Conservation (phyloP, 2,797 vertebrate genomes). For the Acrossocheilus fasciatus region DNA sequence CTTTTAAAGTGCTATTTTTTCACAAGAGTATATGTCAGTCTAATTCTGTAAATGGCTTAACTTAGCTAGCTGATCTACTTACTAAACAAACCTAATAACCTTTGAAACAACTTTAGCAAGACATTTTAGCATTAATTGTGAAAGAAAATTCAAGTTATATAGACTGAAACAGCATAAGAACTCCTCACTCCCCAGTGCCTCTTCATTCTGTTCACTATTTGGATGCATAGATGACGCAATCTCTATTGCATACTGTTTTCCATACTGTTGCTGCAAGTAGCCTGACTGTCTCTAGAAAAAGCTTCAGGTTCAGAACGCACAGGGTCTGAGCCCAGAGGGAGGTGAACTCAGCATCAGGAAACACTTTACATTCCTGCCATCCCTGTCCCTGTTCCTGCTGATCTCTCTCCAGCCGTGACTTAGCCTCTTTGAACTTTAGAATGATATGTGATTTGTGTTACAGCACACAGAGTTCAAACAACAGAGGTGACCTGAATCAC, state of each 20-base stretch:
- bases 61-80: not conserved
- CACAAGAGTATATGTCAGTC: not conserved
- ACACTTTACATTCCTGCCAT: slow-evolving; percentile 60
- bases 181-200: not conserved
- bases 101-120: not conserved
- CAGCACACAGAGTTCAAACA: slow-evolving; percentile 25
- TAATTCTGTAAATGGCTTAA: not conserved
- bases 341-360: slow-evolving; percentile 63
- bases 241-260: not conserved
- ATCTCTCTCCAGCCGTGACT: slow-evolving; percentile 41
- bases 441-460: slow-evolving; percentile 43
- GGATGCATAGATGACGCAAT: not conserved
- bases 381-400: slow-evolving; percentile 37
- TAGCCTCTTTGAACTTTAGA: slow-evolving; percentile 40
- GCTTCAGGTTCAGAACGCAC: slow-evolving; percentile 16
- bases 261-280: not conserved
- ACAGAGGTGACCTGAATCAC: slow-evolving; percentile 27
- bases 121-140: not conserved
- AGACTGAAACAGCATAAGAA: not conserved
- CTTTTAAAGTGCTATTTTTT: not conserved
- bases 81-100: not conserved
- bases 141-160: not conserved
- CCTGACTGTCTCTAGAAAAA: not conserved
- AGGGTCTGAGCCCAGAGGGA: slow-evolving; percentile 42
- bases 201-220: not conserved